A percentile compares a stretch with the other conserved stretches of the same genome.
These are phyloP conservation scores for Stenotaenia linearis DNA, from an alignment of 2,888 invertebrate genomes.

Conservation along the genomic window DNA sequence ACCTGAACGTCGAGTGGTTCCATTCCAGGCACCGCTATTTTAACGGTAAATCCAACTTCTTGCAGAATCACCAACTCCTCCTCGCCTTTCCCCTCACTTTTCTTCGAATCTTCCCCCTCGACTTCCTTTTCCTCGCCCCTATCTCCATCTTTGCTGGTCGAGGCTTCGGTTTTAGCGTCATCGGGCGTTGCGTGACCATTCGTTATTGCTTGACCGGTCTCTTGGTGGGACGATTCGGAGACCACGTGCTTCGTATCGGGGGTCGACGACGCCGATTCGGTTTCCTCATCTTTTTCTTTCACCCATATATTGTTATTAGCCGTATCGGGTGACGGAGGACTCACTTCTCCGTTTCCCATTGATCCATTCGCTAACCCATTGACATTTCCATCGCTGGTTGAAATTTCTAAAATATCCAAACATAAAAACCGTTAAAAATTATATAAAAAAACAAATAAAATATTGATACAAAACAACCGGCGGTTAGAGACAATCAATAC, in stretches of 20 bases:
- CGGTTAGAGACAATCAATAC: background rate
- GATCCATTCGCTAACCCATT: slow-evolving; percentile 11
- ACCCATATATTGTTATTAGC: slow-evolving; percentile 11
- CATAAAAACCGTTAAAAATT: background rate
- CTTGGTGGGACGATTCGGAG: background rate
- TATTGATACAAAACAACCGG: background rate
- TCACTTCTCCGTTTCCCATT: background rate
- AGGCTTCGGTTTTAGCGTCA: background rate
- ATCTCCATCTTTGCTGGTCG: background rate
- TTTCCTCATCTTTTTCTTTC: background rate
- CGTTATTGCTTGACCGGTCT: background rate
- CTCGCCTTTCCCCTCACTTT: background rate
- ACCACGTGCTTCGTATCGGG: background rate
- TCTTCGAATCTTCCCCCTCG: background rate
- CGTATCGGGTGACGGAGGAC: background rate
- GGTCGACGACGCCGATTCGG: background rate
- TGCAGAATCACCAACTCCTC: slow-evolving; percentile 74
- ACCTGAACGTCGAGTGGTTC: slow-evolving; percentile 91
- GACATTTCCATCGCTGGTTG: background rate
- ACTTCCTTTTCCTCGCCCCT: background rate
- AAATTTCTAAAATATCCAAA: background rate
- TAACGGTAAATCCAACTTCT: slow-evolving; percentile 87
- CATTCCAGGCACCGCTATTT: slow-evolving; percentile 83
- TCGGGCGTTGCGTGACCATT: background rate
- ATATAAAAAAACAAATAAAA: background rate